Percentiles rank a stretch among this genome's conserved stretches.
phyloP scores from a whole-genome alignment of 2,797 vertebrate species.

The Cyprinodon diabolis region DNA sequence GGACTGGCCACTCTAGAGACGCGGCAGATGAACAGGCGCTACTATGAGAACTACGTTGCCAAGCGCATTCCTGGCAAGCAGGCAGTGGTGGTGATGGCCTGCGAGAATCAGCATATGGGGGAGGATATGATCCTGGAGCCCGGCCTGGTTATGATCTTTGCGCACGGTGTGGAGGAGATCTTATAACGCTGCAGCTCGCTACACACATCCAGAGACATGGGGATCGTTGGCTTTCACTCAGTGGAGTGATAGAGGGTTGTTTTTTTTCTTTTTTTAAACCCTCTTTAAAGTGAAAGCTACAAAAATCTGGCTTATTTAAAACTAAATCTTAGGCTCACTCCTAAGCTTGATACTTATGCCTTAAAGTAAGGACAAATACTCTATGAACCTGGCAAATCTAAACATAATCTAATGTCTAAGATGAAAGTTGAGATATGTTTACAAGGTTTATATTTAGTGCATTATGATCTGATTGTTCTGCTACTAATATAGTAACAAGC shows the following conservation, averaged over 20 bases:
- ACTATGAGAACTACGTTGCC: slow-evolving; percentile 99
- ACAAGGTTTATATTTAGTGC: slow-evolving; percentile 77
- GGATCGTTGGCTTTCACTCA: slow-evolving; percentile 36
- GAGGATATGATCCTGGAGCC: slow-evolving; percentile 99
- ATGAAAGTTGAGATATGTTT: slow-evolving; percentile 68
- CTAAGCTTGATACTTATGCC: slow-evolving; percentile 72
- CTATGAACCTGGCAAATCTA: slow-evolving; percentile 65
- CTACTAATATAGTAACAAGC: slow-evolving; percentile 59
- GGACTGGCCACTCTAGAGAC: slow-evolving; percentile 97
- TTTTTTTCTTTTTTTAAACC: slow-evolving; percentile 33
- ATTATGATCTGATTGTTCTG: slow-evolving; percentile 77
- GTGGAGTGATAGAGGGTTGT: slow-evolving; percentile 38
- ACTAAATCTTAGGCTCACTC: slow-evolving; percentile 53
- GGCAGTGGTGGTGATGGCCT: slow-evolving; percentile 98
- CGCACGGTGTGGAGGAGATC: slow-evolving; percentile 96
- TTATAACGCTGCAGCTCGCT: slow-evolving; percentile 71
- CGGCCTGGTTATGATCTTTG: slow-evolving; percentile 97
- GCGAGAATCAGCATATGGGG: slow-evolving; percentile 99
- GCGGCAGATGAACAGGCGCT: slow-evolving; percentile 97
- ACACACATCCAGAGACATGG: slow-evolving; percentile 47
- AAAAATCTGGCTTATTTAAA: slow-evolving; percentile 65
- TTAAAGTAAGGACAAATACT: slow-evolving; percentile 73
- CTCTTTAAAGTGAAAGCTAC: slow-evolving; percentile 37
- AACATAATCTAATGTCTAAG: slow-evolving; percentile 63
- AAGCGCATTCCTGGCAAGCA: slow-evolving; percentile 98